Evolutionary conservation across 2,888 invertebrate species (phyloP), one percentile per base, ranked within the genome.

Genomic region (Euclidia mi): DNA sequence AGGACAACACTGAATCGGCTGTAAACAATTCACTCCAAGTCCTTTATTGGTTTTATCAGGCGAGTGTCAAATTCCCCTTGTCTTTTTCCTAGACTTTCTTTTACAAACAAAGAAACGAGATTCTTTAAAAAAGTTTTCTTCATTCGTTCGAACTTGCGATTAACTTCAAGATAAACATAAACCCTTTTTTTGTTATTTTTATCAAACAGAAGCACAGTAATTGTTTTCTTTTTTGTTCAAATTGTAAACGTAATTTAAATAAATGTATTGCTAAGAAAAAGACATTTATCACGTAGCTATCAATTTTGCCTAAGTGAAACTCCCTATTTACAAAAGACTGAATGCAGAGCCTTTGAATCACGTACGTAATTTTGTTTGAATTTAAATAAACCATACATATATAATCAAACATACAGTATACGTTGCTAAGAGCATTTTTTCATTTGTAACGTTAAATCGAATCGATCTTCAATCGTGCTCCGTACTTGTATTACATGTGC

Each of bases 31-130:
- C 86, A 71, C 71, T 76, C 79, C 56, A 77, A 82, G 78, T 85
- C 79, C 83, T 80, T 88, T 92, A 91, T 91, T 91, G 89, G 89
- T 91, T 92, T 88, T 85, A 86, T 85, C 80, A 78, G 80, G 68
- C 76, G 82, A 86, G 84, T 85, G 85, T 83, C 83, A 85, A 82
- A 89, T 87, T 85, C 76, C 74, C 50, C 53, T 57, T 53, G 62
- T 60, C 57, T 66, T 65, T 25, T 44, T 29, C 44, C 29, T 20
- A 48, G 63, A 56, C 56, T 75, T 56, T 56, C 68, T 51, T 71
- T 58, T 73, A 38, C 63, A 53, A 59, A 65, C 57, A 56, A 60
- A 58, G 61, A 62, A 70, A 64, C 73, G 50, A 41, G 47, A 70
- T 70, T 70, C 70, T 65, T 69, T 61, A 18, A 61, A 58, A 63